Percentiles rank a stretch among this genome's conserved stretches.
These are phyloP conservation scores for Malaclemys terrapin DNA, from an alignment of 2,113 vertebrate species.

Conservation along the genomic window DNA sequence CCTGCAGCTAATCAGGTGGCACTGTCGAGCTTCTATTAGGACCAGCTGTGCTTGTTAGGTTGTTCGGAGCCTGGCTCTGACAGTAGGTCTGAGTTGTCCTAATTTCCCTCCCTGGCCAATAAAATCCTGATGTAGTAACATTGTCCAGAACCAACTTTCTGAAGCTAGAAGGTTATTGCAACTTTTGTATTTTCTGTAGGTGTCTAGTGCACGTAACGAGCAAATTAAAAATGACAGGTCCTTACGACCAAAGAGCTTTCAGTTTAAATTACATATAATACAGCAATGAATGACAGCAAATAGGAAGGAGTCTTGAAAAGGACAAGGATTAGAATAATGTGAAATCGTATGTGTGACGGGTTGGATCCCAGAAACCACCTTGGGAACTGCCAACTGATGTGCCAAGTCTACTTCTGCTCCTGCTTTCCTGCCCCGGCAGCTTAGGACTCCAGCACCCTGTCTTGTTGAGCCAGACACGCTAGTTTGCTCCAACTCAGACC, in stretches of 20 bases:
- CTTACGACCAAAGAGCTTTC: not conserved
- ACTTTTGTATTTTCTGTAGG: not conserved
- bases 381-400: too few species aligned
- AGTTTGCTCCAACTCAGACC: too few species aligned
- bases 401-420: too few species aligned
- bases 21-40: not conserved
- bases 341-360: not conserved
- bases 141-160: not conserved
- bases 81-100: not conserved
- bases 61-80: not conserved
- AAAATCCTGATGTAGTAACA: not conserved
- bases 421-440: too few species aligned
- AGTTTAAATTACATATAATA: not conserved
- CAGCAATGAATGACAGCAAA: too few species aligned
- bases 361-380: too few species aligned
- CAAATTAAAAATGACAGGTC: not conserved
- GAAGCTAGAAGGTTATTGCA: not conserved
- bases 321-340: not conserved
- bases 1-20: not conserved
- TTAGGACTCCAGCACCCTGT: too few species aligned
- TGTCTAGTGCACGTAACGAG: not conserved
- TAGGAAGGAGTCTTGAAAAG: not conserved
- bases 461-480: too few species aligned
- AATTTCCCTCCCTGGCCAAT: not conserved
- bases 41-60: not conserved